phyloP scores from a whole-genome alignment of 2,113 vertebrate genomes.

The Calypte anna region DNA sequence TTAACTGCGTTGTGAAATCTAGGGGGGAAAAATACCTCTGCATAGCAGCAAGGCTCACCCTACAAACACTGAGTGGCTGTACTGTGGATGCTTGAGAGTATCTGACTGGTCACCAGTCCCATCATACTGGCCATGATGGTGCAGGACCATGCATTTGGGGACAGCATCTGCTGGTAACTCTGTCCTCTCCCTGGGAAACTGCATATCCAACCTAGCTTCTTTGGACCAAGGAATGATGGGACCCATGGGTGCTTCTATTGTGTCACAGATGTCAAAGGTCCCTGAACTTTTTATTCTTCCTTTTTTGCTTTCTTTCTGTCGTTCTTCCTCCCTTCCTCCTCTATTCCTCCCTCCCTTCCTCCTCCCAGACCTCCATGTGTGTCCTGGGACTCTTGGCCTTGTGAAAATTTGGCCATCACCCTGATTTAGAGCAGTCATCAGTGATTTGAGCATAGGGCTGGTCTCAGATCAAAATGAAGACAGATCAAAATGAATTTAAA shows the following conservation, averaged over 20 bases:
- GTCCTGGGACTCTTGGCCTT: background rate
- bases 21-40: constrained; percentile 6
- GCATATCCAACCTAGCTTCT: background rate
- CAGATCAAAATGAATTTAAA: constrained; percentile 33
- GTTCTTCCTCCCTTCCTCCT: background rate
- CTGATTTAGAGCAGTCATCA: background rate
- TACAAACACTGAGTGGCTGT: rapidly evolving
- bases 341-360: background rate
- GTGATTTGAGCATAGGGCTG: background rate
- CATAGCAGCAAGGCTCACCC: background rate
- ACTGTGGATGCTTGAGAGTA: rapidly evolving
- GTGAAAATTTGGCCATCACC: background rate
- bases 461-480: background rate
- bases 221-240: background rate
- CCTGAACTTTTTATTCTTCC: background rate
- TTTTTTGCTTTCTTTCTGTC: background rate
- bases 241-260: background rate
- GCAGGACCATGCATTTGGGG: background rate
- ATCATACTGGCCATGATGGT: rapidly evolving
- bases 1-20: background rate
- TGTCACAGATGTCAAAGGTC: background rate
- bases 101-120: background rate
- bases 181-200: background rate
- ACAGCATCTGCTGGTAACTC: background rate
- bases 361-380: background rate